Evolutionary conservation across 37 sponge, comb jelly and placozoan species (phyloP).

Genomic region (Geodia barretti): DNA sequence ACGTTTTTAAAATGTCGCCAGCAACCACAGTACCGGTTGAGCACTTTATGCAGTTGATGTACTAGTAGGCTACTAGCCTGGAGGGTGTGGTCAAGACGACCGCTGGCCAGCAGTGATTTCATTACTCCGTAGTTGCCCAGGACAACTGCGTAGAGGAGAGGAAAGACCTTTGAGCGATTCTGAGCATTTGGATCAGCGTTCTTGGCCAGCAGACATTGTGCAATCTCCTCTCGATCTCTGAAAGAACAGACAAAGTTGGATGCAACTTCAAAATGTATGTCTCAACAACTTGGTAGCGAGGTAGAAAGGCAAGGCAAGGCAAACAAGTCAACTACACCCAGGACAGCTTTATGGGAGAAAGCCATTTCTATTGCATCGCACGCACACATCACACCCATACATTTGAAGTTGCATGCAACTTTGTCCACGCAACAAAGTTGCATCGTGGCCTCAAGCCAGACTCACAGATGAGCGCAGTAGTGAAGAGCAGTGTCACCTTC

Average conservation of each 20-base stretch:
- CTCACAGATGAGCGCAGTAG: constrained; percentile 4
- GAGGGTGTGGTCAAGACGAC: background rate
- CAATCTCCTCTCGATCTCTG: constrained; percentile 42
- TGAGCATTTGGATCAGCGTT: constrained; percentile 57
- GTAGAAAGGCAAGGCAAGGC: too few species aligned
- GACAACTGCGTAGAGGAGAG: constrained; percentile 37
- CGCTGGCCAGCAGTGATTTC: constrained; percentile 1
- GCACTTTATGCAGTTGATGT: too few species aligned
- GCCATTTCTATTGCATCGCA: too few species aligned
- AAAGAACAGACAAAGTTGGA: too few species aligned
- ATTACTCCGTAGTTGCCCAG: constrained; percentile 19
- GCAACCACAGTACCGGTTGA: too few species aligned
- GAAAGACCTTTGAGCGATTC: constrained; percentile 29
- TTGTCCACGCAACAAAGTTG: background rate
- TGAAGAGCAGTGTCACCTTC: constrained; percentile 5
- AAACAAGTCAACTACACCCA: too few species aligned
- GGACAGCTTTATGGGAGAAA: too few species aligned
- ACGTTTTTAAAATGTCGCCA: too few species aligned
- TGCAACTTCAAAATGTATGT: too few species aligned
- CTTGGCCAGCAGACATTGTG: constrained; percentile 33
- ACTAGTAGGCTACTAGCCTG: too few species aligned
- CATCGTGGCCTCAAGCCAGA: background rate
- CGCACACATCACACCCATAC: background rate
- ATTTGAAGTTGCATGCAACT: background rate
- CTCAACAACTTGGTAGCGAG: too few species aligned